Evolutionary conservation across 1,140 invertebrate species (phyloP), one percentile per base, ranked within the genome.

Genomic region (Scylla paramamosain): DNA sequence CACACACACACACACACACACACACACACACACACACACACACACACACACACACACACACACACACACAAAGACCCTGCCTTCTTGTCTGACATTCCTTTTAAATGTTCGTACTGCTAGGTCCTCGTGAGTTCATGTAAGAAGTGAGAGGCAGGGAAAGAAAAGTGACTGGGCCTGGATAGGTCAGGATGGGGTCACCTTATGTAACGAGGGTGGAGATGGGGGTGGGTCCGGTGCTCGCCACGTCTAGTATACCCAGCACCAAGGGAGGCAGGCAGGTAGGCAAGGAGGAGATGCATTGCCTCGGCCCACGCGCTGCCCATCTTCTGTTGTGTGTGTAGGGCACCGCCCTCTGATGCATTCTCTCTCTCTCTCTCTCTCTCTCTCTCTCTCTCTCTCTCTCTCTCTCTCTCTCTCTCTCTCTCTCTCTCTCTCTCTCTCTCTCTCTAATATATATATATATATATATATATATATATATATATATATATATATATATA

Each of bases 21-120:
- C 59, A 77, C 59, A 77, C 59, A 77, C 59, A 77, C 59, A 77
- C 59, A 77, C 59, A 77, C 59, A 77, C 59, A 77, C 59, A 77
- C 59, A 77, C 59, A 77, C 59, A 77, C 59, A 77, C 59, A 77
- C 59, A 77, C 59, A n/a, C n/a, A n/a, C n/a, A n/a, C n/a, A n/a
- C n/a, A 82, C 77, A 82, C 77, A 82, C 77, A 82, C 77, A 82
- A 16, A 31, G 10, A 86, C n/a, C 39, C 39, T 39, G 39, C 39
- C 39, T 39, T 39, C 39, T 2, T 6, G 6, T 39, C 39, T 39
- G 39, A 39, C 39, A 39, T 39, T 39, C 39, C 39, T 39, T 39
- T 39, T 39, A 39, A 39, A 39, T 39, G 6, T 39, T 8, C 16
- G 0, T 28, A 28, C 83, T 29, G 28, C 12, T n/a, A 28, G 20